phyloP scores from a whole-genome alignment of 2,113 vertebrate genomes.

The Eleginops maclovinus region DNA sequence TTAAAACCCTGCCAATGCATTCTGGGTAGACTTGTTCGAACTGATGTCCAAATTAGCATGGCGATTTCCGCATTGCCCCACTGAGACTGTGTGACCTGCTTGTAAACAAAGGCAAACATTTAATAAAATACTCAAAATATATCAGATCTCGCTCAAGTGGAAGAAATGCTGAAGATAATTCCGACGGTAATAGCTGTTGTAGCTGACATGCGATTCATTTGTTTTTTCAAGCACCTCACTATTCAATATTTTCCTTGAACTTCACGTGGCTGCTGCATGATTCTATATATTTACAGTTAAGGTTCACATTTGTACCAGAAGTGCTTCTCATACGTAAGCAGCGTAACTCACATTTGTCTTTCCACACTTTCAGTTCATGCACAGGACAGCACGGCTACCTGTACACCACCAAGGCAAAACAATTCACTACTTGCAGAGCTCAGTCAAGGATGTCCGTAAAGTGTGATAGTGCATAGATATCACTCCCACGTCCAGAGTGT shows the following conservation, averaged over 20 bases:
- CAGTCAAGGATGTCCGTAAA: conserved; percentile 44
- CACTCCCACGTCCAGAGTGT: conserved; percentile 36
- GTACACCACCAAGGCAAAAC: conserved; percentile 47
- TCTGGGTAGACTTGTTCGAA: conserved; percentile 80
- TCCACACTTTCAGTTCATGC: conserved; percentile 26
- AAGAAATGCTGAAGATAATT: conserved; percentile 29
- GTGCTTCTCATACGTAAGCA: conserved; percentile 27
- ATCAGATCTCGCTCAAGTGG: conserved; percentile 15
- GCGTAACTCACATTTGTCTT: conserved; percentile 46
- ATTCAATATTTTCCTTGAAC: conserved; percentile 43
- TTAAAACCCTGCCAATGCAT: conserved; percentile 81
- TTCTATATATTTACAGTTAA: conserved; percentile 51
- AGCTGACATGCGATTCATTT: conserved; percentile 12
- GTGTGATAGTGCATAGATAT: conserved; percentile 22
- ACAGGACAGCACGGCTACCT: conserved; percentile 25
- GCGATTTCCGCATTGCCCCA: conserved; percentile 51
- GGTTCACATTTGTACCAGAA: conserved; percentile 37
- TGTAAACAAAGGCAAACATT: conserved; percentile 60
- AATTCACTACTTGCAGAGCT: conserved; percentile 36
- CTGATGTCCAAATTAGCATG: conserved; percentile 80
- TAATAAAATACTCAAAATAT: conserved; percentile 45
- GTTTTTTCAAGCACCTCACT: conserved; percentile 32
- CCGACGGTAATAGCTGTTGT: neutral
- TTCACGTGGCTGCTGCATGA: conserved; percentile 29
- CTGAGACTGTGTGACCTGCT: conserved; percentile 54